These are phyloP conservation scores for Centropristis striata DNA, from an alignment of 2,113 vertebrate genomes.

Conservation along the genomic window DNA sequence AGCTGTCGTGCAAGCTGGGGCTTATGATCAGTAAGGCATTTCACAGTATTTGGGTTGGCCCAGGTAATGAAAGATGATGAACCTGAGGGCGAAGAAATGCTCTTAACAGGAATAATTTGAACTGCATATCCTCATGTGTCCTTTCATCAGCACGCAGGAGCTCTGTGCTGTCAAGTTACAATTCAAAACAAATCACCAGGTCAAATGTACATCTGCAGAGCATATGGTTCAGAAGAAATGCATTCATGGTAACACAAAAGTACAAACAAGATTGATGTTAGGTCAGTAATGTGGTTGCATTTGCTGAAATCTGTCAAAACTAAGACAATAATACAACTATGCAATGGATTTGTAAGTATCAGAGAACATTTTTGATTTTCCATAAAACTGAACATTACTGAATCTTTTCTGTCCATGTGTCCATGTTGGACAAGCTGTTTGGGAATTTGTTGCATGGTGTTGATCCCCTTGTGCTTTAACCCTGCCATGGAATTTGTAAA, in stretches of 20 bases:
- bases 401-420: constrained; percentile 15
- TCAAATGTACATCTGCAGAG: constrained; percentile 1
- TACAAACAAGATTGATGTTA: neutral
- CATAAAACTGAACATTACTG: neutral
- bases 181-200: constrained; percentile 23
- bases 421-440: constrained; percentile 25
- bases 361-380: constrained; percentile 4
- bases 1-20: constrained; percentile 25
- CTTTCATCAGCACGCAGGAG: constrained; percentile 21
- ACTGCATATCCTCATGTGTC: constrained; percentile 26
- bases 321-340: neutral
- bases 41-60: constrained; percentile 51
- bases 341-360: neutral
- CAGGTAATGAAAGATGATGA: constrained; percentile 40
- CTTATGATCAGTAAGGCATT: constrained; percentile 22
- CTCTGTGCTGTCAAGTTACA: neutral
- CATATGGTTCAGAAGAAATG: neutral
- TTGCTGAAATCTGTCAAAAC: neutral
- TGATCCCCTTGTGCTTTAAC: constrained; percentile 32
- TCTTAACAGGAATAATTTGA: constrained; percentile 7
- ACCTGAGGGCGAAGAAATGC: constrained; percentile 33
- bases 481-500: constrained; percentile 9
- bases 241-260: neutral
- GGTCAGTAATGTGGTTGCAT: neutral
- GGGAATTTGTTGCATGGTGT: constrained; percentile 27